Base-by-base conservation (phyloP, 92 coral and sea anemone species). In the Galaxea fascicularis region DNA sequence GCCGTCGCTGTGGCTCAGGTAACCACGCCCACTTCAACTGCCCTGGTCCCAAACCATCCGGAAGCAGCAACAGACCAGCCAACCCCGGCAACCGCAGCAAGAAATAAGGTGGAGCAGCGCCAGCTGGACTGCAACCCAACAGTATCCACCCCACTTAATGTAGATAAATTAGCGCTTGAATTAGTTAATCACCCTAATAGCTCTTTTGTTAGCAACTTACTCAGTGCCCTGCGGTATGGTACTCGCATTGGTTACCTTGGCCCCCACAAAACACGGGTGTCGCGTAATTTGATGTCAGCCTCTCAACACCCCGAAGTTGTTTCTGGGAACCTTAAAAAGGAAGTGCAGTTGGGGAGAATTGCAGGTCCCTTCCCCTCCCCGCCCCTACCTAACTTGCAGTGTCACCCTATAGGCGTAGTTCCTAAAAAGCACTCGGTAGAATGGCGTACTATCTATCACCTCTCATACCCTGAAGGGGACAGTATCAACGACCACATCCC, bases 401-500 rank as follows among this genome's bases (percentile, higher is more conserved):
- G 78, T 70, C 66, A 69, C 51, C 78, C 89, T 16, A 27, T 78
- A 24, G 85, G 86, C 39, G 53, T 85, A 8, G 63, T 78, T 10
- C 85, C 67, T 28, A 83, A 58, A 26, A 85, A 76, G 53, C 60
- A 85, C 26, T 73, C 87, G 13, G 25, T 10, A 10, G 66, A 83
- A 16, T 83, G 44, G 57, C 62, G 65, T 1, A 73, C 82, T 18
- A 59, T 80, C 27, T 80, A 52, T 41, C 78, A 85, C 30, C 70
- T 77, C 7, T 80, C 87, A 9, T 87, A 62, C 64, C 90, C 90
- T 8, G 80, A 91, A 63, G 93, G 93, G 3, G 69, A 56, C 8
- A 89, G 95, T 82, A 77, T 90, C 14, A 92, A 86, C 29, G 60
- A 74, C 76, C 62, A 89, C 35, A 92, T 85, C 31, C 67, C 91